Evolutionary conservation across 2,797 vertebrate genomes (phyloP), one percentile per base, ranked within the genome.

Genomic region (Moxostoma hubbsi): DNA sequence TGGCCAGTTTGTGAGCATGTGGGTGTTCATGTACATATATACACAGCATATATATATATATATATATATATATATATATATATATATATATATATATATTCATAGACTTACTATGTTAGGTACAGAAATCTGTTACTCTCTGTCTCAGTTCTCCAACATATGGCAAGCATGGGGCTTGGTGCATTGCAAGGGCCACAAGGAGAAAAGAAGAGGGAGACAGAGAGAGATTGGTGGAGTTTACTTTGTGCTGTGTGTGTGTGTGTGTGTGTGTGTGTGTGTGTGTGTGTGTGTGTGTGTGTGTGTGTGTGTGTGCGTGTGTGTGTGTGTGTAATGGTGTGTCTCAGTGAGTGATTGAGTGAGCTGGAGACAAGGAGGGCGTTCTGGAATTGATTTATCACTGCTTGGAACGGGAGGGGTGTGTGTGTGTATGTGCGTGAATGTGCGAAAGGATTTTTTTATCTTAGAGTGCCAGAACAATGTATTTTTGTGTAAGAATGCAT

Each of bases 371-470:
- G 53, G 45, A 72, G 72, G 67, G 50, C 8, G 15, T 49, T 73
- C 75, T 81, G 69, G 53, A 81, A 83, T 83, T 83, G 82, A 83
- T 74, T 84, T 66, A 75, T 84, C 72, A 79, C 73, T 12, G 13
- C 58, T 70, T 75, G 64, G 72, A 74, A 18, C 43, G 59, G 75
- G 71, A 75, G 47, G 62, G 64, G 68, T 53, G 46, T 66, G 54
- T 43, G 73, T 63, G 58, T 66, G 54, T 43, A 66, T 69, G 50
- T 73, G 55, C 12, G n/a, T 73, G 55, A 76, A 43, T 75, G 73
- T 80, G 73, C 76, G 77, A 79, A 79, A 59, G 59, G 76, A 79
- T 47, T 54, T 6, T 79, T 79, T 16, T 79, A 61, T 64, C 46
- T 45, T 5, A 12, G 58, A 0, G 9, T 71, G 67, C 59, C 59